Percentiles rank a stretch among this genome's conserved stretches.
These are phyloP conservation scores for Machimus rusticus DNA, from an alignment of 2,888 invertebrate genomes.

Conservation along the genomic window DNA sequence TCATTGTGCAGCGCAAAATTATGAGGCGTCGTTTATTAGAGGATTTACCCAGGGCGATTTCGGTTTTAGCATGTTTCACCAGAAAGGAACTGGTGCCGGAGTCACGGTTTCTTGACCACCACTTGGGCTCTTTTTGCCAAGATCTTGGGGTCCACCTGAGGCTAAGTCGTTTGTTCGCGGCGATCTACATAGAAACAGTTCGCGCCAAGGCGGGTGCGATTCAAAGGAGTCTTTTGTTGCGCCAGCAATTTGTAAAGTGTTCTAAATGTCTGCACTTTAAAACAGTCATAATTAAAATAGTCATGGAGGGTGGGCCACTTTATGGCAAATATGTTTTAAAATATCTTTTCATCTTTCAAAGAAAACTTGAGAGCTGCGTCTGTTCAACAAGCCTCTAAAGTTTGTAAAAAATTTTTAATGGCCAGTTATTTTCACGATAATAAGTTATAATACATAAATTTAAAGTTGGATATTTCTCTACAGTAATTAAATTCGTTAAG, in stretches of 20 bases:
- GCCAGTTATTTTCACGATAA: too few relatives aligned
- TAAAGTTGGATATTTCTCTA: too few relatives aligned
- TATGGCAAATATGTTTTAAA: neutral
- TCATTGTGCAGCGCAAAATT: neutral
- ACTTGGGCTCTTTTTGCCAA: neutral
- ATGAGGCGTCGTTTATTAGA: constrained; percentile 1
- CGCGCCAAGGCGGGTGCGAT: neutral
- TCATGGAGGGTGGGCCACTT: neutral
- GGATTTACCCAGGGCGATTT: constrained; percentile 1
- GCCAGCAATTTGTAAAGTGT: neutral
- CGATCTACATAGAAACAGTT: neutral
- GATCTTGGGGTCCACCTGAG: neutral
- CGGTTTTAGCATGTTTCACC: neutral
- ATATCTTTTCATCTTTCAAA: neutral
- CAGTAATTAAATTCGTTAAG: too few relatives aligned
- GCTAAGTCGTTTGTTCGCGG: neutral
- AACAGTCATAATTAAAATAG: neutral
- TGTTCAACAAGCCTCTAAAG: too few relatives aligned
- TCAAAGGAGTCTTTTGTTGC: neutral
- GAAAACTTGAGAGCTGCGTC: neutral
- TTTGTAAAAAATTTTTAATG: too few relatives aligned
- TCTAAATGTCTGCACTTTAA: neutral
- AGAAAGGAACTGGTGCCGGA: neutral
- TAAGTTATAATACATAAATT: too few relatives aligned
- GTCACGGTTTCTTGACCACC: neutral